Conservation (phyloP, 2,797 vertebrate genomes). For the Cacajao melanocephalus region DNA sequence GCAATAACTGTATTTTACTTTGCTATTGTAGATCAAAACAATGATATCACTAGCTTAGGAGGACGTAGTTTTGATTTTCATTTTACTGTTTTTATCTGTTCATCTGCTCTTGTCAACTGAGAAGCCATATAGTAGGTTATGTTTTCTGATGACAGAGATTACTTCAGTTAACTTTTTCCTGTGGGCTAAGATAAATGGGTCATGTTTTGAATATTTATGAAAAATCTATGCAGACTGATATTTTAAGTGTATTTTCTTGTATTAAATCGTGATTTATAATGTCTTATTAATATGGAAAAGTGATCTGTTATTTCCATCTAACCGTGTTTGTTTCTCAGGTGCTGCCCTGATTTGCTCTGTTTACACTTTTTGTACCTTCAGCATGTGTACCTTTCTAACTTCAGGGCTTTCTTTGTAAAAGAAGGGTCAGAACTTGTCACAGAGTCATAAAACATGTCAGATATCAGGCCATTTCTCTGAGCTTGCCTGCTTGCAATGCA, state of each 20-base stretch:
- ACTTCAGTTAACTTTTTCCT: conserved; percentile 41
- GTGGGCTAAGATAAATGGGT: conserved; percentile 47
- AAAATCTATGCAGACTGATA: neutral
- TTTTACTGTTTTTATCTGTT: conserved; percentile 1
- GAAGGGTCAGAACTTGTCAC: conserved; percentile 25
- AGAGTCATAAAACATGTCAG: neutral
- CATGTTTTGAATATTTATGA: conserved; percentile 59
- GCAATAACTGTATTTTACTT: conserved; percentile 17
- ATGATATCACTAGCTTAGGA: neutral
- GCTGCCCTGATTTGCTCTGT: neutral
- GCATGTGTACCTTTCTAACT: neutral
- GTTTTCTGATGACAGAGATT: conserved; percentile 53
- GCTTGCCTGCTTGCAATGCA: conserved; percentile 61
- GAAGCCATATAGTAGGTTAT: conserved; percentile 39
- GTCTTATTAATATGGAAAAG: conserved; percentile 12
- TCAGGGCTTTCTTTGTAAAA: conserved; percentile 28
- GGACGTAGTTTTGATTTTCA: neutral
- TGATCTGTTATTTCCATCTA: neutral
- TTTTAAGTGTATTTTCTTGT: conserved; percentile 38
- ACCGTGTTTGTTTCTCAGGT: neutral
- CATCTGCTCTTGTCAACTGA: conserved; percentile 22
- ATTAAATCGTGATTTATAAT: conserved; percentile 35
- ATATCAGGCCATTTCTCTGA: conserved; percentile 37
- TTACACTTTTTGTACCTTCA: neutral
- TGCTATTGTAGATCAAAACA: neutral